phyloP scores from a whole-genome alignment of 2,888 invertebrate species.

The Harmothoe impar region DNA sequence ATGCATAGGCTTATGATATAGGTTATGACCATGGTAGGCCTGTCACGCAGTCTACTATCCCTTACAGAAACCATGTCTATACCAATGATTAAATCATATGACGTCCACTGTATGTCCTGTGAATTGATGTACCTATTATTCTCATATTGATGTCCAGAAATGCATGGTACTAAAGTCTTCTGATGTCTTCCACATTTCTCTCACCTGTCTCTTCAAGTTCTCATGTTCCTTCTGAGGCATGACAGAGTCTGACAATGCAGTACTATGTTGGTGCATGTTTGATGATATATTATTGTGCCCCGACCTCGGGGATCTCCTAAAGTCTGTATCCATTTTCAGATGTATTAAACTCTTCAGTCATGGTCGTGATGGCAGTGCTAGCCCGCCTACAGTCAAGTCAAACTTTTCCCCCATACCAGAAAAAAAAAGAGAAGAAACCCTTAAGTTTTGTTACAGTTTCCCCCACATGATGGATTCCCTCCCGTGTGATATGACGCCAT shows the following conservation, averaged over 20 bases:
- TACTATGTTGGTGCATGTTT: neutral
- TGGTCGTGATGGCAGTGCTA: neutral
- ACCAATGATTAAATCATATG: no score
- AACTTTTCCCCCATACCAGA: neutral
- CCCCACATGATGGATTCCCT: slow-evolving; percentile 7
- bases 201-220: neutral
- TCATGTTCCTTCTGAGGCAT: neutral
- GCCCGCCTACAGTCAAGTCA: neutral
- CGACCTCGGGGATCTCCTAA: neutral
- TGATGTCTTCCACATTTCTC: neutral
- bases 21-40: no score
- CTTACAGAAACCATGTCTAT: no score
- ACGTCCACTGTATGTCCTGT: no score
- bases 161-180: no score
- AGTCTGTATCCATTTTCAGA: neutral
- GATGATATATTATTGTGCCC: neutral
- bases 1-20: no score
- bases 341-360: neutral
- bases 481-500: slow-evolving; percentile 5
- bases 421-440: neutral
- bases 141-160: no score
- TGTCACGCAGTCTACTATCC: no score
- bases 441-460: slow-evolving; percentile 33
- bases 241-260: neutral
- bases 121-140: no score